Conservation (phyloP, 2,113 vertebrate genomes). For the Atlantisia rogersi region DNA sequence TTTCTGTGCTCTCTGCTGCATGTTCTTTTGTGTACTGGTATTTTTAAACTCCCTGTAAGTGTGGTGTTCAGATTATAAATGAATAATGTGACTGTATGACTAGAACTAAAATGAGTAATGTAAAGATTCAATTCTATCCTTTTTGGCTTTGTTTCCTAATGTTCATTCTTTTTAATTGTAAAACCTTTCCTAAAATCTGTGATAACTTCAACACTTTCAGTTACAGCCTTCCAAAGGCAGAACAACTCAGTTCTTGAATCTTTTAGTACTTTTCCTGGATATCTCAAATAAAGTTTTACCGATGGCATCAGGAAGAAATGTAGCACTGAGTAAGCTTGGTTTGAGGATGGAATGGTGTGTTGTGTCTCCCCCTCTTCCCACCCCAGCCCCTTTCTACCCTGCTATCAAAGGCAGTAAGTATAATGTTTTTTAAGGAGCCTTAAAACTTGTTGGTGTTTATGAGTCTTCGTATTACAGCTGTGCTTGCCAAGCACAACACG, state of each 20-base stretch:
- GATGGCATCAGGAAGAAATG: neutral
- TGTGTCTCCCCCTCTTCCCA: neutral
- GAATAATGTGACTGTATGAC: neutral
- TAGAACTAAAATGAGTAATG: neutral
- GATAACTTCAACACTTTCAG: neutral
- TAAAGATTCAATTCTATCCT: neutral
- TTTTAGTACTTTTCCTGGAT: neutral
- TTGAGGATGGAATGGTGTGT: neutral
- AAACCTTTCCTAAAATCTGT: neutral
- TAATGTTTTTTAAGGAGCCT: neutral
- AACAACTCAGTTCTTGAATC: neutral
- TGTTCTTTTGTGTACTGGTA: neutral
- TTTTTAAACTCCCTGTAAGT: neutral
- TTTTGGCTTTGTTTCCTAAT: neutral
- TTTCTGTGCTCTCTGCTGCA: neutral
- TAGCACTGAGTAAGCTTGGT: neutral
- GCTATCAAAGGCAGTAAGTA: neutral
- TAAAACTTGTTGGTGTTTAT: neutral
- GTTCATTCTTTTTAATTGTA: neutral
- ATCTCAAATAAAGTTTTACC: neutral
- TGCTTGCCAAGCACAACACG: neutral
- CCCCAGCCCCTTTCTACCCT: neutral
- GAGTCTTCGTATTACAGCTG: neutral
- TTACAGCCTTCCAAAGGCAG: neutral
- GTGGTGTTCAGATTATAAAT: neutral